Evolutionary conservation across 2,888 invertebrate species (phyloP).

Genomic region (Scaptomyza cyrtandrae): DNA sequence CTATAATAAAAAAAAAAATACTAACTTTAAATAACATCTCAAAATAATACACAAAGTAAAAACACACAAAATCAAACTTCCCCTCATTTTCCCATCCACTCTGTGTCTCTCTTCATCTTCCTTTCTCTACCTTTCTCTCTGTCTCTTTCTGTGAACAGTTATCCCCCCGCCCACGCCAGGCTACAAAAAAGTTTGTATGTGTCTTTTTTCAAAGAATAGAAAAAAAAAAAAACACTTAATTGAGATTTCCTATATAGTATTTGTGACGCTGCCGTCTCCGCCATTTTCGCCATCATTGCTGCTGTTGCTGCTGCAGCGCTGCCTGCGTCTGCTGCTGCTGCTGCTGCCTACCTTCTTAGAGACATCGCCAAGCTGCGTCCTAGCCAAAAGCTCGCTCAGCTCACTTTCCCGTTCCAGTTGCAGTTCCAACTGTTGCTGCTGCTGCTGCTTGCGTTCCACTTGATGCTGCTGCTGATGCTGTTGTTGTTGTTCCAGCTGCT

Average conservation of each 20-base stretch:
- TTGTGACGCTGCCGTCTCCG: conserved; percentile 63
- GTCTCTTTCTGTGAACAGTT: background rate
- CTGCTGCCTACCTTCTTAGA: conserved; percentile 71
- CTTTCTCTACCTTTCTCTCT: no score
- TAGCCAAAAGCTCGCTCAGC: conserved; percentile 71
- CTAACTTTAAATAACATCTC: conserved; percentile 29
- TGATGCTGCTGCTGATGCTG: conserved; percentile 11
- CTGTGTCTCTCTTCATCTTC: background rate
- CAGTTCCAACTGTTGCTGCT: conserved; percentile 14
- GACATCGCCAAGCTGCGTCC: conserved; percentile 67
- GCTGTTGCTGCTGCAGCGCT: conserved; percentile 24
- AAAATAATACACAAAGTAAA: conserved; percentile 17
- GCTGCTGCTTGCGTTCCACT: conserved; percentile 5
- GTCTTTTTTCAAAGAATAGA: conserved; percentile 7
- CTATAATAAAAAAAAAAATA: conserved; percentile 24
- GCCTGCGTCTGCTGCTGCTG: conserved; percentile 20
- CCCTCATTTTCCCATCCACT: no score
- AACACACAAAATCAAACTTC: conserved; percentile 1
- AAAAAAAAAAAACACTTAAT: conserved; percentile 50
- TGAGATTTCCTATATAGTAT: conserved; percentile 74
- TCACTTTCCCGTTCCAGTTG: conserved; percentile 40
- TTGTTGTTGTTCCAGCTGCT: conserved; percentile 18
- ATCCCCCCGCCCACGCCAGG: background rate
- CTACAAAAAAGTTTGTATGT: conserved; percentile 13
- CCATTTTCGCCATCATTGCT: conserved; percentile 16